These are phyloP conservation scores for Actinernus sp. DNA, from an alignment of 92 coral and sea anemone genomes.

Conservation along the genomic window DNA sequence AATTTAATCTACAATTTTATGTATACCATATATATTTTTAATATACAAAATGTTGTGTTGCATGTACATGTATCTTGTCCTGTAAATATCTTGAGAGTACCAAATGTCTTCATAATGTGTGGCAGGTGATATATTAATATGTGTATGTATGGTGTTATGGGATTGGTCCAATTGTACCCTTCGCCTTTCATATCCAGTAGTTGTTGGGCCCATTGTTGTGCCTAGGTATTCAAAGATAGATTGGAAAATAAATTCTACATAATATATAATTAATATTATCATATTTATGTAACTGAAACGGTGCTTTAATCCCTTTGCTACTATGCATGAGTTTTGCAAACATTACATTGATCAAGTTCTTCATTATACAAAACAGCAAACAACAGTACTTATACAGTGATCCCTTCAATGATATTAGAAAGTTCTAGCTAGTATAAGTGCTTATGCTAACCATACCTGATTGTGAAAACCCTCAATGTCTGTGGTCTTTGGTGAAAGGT, in stretches of 20 bases:
- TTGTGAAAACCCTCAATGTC: constrained; percentile 1
- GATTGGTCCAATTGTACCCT: constrained; percentile 14
- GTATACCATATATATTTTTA: too few relatives aligned
- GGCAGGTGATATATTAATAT: constrained; percentile 11
- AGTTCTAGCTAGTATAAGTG: too few relatives aligned
- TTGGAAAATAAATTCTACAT: not conserved
- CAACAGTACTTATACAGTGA: too few relatives aligned
- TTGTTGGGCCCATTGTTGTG: constrained; percentile 11
- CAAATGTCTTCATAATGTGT: not conserved
- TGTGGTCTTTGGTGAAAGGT: not conserved
- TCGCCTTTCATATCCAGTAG: constrained; percentile 12
- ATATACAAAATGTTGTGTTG: too few relatives aligned
- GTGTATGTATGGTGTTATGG: constrained; percentile 19
- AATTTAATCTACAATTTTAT: not conserved
- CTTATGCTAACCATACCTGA: not conserved
- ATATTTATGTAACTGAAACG: too few relatives aligned
- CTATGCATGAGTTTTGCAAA: too few relatives aligned
- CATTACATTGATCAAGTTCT: too few relatives aligned
- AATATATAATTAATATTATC: too few relatives aligned
- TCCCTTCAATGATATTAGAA: too few relatives aligned
- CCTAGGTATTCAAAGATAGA: constrained; percentile 1
- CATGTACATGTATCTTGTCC: constrained; percentile 15
- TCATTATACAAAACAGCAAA: too few relatives aligned
- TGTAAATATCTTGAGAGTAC: constrained; percentile 8
- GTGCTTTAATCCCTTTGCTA: too few relatives aligned